A percentile compares a stretch with the other conserved stretches of the same genome.
phyloP scores from a whole-genome alignment of 2,888 invertebrate genomes.

The Megaustenia siamemsis region DNA sequence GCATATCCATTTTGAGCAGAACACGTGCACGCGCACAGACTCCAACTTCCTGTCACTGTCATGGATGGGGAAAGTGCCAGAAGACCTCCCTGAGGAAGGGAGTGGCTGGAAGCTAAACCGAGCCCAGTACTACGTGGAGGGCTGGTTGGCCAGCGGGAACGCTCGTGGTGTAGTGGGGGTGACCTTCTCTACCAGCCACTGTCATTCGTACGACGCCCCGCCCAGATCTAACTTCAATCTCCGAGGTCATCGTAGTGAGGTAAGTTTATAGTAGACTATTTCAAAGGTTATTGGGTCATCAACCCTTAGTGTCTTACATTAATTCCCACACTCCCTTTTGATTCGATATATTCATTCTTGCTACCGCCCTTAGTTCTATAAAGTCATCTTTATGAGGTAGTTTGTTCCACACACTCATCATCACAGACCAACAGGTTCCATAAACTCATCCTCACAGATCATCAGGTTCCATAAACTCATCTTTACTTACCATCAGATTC shows the following conservation, averaged over 20 bases:
- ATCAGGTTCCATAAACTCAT: too few relatives aligned
- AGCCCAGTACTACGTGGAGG: constrained; percentile 97
- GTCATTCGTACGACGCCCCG: constrained; percentile 88
- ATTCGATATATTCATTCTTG: too few relatives aligned
- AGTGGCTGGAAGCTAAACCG: constrained; percentile 94
- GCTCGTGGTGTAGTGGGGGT: constrained; percentile 94
- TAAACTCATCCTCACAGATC: too few relatives aligned
- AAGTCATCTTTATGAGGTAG: too few relatives aligned
- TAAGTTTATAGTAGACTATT: too few relatives aligned
- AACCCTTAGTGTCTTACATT: too few relatives aligned
- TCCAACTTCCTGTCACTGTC: constrained; percentile 95
- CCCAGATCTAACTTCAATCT: constrained; percentile 97
- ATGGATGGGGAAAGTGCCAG: constrained; percentile 99
- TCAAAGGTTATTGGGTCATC: too few relatives aligned
- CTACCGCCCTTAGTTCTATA: too few relatives aligned
- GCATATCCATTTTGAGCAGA: constrained; percentile 98
- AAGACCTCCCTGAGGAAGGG: constrained; percentile 92
- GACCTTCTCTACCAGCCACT: constrained; percentile 96
- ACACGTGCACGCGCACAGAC: constrained; percentile 95
- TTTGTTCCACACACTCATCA: too few relatives aligned
- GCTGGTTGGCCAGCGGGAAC: constrained; percentile 97
- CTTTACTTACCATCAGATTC: too few relatives aligned
- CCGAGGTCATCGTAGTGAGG: constrained; percentile 96
- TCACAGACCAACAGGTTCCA: too few relatives aligned
- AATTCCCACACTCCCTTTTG: too few relatives aligned